Evolutionary conservation across 2,113 vertebrate genomes (phyloP), one percentile per base, ranked within the genome.

Genomic region (Corvus moneduloides): DNA sequence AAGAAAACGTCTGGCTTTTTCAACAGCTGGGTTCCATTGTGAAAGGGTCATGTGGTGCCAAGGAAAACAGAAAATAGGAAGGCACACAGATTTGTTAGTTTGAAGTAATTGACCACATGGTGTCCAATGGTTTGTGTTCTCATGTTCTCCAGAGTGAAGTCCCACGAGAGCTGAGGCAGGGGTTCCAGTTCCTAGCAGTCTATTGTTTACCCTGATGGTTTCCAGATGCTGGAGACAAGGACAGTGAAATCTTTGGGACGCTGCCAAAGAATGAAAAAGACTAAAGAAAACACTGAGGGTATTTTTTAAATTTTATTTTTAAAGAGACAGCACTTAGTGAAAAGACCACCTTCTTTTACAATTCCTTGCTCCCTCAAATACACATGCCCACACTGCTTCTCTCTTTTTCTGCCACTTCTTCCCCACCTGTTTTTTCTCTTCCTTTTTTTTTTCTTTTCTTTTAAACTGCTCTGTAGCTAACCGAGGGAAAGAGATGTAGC

Each of bases 161-260:
- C 99, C 98, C 98, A 95, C 5, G 98, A 98, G 98, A 99, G 97
- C 97, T 96, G 94, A 98, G 97, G 97, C 97, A 97, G 97, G 97
- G 98, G 98, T 98, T 98, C 96, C 97, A 98, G 98, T 98, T 98
- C 97, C 98, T 98, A 98, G 98, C 97, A 98, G 98, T 98, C 98
- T 98, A 99, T 99, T 99, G 99, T 99, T 99, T 99, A 99, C 96
- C 93, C 98, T 99, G 98, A 99, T 99, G 98, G 98, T 98, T 99
- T 99, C 99, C 99, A 99, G 99, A 99, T 99, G 99, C 98, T 98
- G 94, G 98, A 98, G 97, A 97, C 97, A 97, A 97, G 97, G 98
- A 98, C 97, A 98, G 98, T 98, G 98, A 98, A 98, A 98, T 98
- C 98, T 97, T 95, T 98, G 98, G 98, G 97, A 94, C 64, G 39